A percentile compares a stretch with the other conserved stretches of the same genome.
phyloP scores from a whole-genome alignment of 35 echinoderm and acorn worm genomes.

The Apostichopus californicus region DNA sequence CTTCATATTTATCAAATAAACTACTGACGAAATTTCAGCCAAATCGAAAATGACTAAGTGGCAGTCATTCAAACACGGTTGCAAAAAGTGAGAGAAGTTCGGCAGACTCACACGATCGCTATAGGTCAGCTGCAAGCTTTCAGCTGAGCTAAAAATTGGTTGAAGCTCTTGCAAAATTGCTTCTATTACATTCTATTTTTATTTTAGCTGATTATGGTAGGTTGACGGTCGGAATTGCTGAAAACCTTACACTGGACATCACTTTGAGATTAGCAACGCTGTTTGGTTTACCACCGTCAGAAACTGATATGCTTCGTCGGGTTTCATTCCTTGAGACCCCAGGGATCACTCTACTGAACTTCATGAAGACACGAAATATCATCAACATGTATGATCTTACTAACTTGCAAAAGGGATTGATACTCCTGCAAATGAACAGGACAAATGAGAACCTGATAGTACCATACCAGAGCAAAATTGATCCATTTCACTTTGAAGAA shows the following conservation, averaged over 20 bases:
- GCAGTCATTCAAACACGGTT: too few relatives aligned
- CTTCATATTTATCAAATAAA: too few relatives aligned
- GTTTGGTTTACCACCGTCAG: neutral
- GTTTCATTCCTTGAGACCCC: conserved; percentile 15
- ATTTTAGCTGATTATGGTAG: conserved; percentile 15
- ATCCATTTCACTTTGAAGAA: neutral
- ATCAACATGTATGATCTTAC: conserved; percentile 45
- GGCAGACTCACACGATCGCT: too few relatives aligned
- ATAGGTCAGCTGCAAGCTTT: too few relatives aligned
- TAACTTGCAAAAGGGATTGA: conserved; percentile 31
- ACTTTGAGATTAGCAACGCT: neutral
- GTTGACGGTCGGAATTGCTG: conserved; percentile 3
- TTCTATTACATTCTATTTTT: too few relatives aligned
- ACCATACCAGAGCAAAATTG: neutral
- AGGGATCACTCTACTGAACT: neutral
- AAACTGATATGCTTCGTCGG: neutral
- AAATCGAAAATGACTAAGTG: too few relatives aligned
- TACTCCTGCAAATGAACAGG: neutral
- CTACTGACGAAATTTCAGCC: too few relatives aligned
- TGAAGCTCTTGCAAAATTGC: too few relatives aligned
- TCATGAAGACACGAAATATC: conserved; percentile 16
- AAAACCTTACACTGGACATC: conserved; percentile 10
- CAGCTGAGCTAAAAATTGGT: too few relatives aligned
- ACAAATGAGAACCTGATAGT: neutral
- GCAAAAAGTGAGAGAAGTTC: too few relatives aligned